A percentile compares a stretch with the other conserved stretches of the same genome.
phyloP scores from a whole-genome alignment of 2,888 invertebrate species.

The Orchestes rusci region DNA sequence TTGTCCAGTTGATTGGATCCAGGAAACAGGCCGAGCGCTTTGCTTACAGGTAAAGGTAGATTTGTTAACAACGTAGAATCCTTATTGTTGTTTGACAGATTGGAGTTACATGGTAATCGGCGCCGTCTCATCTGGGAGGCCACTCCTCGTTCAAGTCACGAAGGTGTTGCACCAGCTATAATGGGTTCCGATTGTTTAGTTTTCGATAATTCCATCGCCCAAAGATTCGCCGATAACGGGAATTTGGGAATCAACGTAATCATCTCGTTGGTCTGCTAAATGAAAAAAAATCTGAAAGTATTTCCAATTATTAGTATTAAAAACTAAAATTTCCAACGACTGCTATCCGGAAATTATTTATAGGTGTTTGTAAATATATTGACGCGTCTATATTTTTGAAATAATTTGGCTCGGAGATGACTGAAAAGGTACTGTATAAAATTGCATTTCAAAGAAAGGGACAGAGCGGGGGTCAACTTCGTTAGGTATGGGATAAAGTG shows the following conservation, averaged over 20 bases:
- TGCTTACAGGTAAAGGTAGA: constrained; percentile 86
- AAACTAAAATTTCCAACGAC: too few relatives aligned
- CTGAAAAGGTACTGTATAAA: too few relatives aligned
- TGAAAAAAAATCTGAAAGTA: constrained; percentile 3
- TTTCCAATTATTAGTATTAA: neutral
- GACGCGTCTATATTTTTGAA: neutral
- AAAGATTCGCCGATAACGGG: constrained; percentile 97
- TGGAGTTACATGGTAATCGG: constrained; percentile 93
- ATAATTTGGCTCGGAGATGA: too few relatives aligned
- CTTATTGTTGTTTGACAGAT: constrained; percentile 45
- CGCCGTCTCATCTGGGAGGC: constrained; percentile 98
- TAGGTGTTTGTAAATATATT: too few relatives aligned
- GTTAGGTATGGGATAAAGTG: constrained; percentile 5
- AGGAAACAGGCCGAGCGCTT: constrained; percentile 99
- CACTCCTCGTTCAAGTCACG: constrained; percentile 96
- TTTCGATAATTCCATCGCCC: constrained; percentile 97
- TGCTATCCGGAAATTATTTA: constrained; percentile 1
- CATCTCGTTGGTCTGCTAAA: constrained; percentile 76
- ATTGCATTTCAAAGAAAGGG: too few relatives aligned
- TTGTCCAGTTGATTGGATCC: constrained; percentile 97
- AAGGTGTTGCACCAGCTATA: constrained; percentile 96
- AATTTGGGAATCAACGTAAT: constrained; percentile 99
- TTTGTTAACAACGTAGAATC: neutral
- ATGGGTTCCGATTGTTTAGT: constrained; percentile 97
- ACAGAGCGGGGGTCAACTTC: constrained; percentile 1